Percentiles rank a stretch among this genome's conserved stretches.
Evolutionary conservation across 2,797 vertebrate genomes (phyloP).

Genomic region (Acanthornis magna): DNA sequence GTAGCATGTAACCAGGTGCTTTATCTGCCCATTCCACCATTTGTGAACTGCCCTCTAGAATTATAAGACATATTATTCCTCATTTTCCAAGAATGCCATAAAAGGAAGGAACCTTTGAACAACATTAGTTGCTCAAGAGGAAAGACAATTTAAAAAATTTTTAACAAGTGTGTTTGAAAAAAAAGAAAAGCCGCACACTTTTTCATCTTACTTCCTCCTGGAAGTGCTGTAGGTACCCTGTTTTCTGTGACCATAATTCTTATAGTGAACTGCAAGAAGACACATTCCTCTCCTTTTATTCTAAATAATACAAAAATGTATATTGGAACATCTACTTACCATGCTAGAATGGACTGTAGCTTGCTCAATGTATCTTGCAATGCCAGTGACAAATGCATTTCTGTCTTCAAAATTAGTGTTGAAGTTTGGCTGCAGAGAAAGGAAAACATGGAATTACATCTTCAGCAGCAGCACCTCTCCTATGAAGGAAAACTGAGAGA

Average conservation of each 20-base stretch:
- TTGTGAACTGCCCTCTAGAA: neutral
- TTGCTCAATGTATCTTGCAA: conserved; percentile 97
- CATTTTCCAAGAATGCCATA: neutral
- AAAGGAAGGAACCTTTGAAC: neutral
- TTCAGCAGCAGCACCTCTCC: neutral
- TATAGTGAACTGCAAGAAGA: neutral
- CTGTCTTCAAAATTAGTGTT: conserved; percentile 99
- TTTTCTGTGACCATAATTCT: neutral
- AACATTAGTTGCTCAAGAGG: neutral
- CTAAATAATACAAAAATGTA: neutral
- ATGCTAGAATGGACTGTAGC: conserved; percentile 97
- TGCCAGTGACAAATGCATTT: conserved; percentile 98
- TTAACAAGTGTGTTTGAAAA: neutral
- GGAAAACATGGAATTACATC: neutral
- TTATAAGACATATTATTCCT: neutral
- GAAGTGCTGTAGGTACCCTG: neutral
- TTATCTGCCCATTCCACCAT: neutral
- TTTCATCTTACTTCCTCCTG: neutral
- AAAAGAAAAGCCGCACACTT: neutral
- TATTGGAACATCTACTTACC: conserved; percentile 73
- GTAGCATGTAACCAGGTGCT: neutral
- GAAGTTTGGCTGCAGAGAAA: conserved; percentile 89
- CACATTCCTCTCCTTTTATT: neutral
- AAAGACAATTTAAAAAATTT: neutral
- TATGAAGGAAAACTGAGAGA: neutral